phyloP scores from a whole-genome alignment of 2,113 vertebrate genomes.

The Bungarus multicinctus region DNA sequence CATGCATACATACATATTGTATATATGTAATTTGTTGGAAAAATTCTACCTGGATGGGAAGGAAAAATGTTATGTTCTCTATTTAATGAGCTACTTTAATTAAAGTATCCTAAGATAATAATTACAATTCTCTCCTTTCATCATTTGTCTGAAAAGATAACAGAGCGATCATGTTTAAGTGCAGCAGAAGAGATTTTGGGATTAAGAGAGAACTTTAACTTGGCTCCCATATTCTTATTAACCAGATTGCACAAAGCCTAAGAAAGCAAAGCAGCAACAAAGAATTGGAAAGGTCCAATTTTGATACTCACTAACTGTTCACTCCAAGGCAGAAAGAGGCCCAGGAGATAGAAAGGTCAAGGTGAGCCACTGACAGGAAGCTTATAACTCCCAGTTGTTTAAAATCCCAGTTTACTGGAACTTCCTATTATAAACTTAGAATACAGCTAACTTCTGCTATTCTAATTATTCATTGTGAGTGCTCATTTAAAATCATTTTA shows the following conservation, averaged over 20 bases:
- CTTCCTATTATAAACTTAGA: not conserved
- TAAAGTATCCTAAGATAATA: not conserved
- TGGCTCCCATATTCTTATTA: not conserved
- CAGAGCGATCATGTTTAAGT: not conserved
- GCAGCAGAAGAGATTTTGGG: not conserved
- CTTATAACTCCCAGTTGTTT: not conserved
- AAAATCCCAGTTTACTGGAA: conserved; percentile 12
- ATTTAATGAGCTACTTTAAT: not conserved
- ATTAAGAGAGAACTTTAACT: not conserved
- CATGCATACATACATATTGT: not conserved
- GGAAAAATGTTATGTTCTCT: not conserved
- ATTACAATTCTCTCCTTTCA: not conserved
- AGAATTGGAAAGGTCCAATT: not conserved
- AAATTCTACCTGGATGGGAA: not conserved
- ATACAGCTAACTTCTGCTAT: not conserved
- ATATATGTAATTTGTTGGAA: not conserved
- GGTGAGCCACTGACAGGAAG: not conserved
- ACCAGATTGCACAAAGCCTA: not conserved
- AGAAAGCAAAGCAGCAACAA: not conserved
- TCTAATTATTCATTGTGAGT: not conserved
- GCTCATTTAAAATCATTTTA: conserved; percentile 15
- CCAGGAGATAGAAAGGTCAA: not conserved
- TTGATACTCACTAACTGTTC: not conserved
- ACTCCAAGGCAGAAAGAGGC: not conserved
- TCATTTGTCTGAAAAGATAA: not conserved